Evolutionary conservation across 2,888 invertebrate genomes (phyloP).

Genomic region (Ephialtes manifestator): DNA sequence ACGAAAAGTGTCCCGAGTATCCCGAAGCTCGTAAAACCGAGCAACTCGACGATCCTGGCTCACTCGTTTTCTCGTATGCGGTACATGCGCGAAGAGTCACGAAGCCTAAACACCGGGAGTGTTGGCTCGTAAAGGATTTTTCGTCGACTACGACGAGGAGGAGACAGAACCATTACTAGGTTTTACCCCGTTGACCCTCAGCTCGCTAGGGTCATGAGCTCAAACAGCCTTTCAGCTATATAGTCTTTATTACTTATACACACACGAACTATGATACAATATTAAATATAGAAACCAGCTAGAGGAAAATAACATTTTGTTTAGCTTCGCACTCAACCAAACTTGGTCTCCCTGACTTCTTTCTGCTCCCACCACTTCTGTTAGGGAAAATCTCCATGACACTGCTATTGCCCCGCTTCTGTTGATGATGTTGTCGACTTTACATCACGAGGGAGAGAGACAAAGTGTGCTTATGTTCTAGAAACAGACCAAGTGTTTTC

Average conservation of each 20-base stretch:
- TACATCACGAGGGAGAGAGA: neutral
- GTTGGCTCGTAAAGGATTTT: slow-evolving; percentile 50
- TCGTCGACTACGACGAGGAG: slow-evolving; percentile 23
- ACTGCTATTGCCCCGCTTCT: neutral
- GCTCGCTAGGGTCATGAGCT: neutral
- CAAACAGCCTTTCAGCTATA: neutral
- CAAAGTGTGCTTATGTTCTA: slow-evolving; percentile 15
- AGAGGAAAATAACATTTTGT: neutral
- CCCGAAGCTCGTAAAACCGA: slow-evolving; percentile 47
- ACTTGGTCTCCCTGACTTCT: neutral
- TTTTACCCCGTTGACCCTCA: slow-evolving; percentile 24
- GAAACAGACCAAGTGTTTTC: slow-evolving; percentile 30
- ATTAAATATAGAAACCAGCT: neutral
- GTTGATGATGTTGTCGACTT: neutral
- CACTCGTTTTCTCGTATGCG: slow-evolving; percentile 27
- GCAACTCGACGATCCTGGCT: slow-evolving; percentile 28
- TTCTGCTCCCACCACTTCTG: neutral
- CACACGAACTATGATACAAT: neutral
- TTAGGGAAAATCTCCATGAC: slow-evolving; percentile 2
- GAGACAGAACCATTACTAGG: neutral
- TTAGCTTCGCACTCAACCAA: neutral
- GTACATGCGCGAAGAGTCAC: slow-evolving; percentile 2
- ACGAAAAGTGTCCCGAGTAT: slow-evolving; percentile 51
- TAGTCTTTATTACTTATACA: neutral
- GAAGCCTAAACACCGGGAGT: slow-evolving; percentile 43